These are phyloP conservation scores for Loriculus beryllinus DNA, from an alignment of 2,797 vertebrate species.

Conservation along the genomic window DNA sequence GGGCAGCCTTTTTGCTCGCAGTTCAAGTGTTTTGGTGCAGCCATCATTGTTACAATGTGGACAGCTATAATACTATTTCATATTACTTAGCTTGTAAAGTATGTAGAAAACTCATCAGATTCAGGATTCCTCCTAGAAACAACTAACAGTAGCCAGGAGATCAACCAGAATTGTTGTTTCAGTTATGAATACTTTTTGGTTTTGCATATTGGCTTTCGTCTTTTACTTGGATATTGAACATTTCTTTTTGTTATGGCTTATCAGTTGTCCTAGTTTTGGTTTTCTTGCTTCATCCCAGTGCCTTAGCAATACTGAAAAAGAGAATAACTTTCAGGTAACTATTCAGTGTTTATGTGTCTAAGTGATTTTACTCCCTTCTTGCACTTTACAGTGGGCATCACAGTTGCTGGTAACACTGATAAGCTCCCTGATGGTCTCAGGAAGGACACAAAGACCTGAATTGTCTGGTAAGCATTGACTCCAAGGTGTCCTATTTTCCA, in stretches of 20 bases:
- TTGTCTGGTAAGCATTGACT: background rate
- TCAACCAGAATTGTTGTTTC: background rate
- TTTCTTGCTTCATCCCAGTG: background rate
- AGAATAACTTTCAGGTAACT: background rate
- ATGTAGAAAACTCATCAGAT: background rate
- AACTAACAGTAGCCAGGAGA: background rate
- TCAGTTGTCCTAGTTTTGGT: background rate
- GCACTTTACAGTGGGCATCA: background rate
- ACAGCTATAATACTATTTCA: background rate
- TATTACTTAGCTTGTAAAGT: background rate
- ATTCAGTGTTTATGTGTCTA: background rate
- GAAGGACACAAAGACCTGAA: background rate
- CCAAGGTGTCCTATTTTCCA: accelerated
- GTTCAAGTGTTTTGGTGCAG: background rate
- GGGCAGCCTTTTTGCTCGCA: background rate
- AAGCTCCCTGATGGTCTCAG: background rate
- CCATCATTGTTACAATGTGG: background rate
- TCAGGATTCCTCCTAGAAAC: background rate
- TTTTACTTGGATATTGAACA: background rate
- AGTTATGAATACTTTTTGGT: background rate
- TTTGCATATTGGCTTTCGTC: background rate
- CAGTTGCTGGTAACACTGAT: background rate
- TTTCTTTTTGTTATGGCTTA: background rate
- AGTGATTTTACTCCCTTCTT: background rate
- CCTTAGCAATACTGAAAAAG: background rate